Conservation (phyloP, 2,797 vertebrate species). For the Poecilia wingei region DNA sequence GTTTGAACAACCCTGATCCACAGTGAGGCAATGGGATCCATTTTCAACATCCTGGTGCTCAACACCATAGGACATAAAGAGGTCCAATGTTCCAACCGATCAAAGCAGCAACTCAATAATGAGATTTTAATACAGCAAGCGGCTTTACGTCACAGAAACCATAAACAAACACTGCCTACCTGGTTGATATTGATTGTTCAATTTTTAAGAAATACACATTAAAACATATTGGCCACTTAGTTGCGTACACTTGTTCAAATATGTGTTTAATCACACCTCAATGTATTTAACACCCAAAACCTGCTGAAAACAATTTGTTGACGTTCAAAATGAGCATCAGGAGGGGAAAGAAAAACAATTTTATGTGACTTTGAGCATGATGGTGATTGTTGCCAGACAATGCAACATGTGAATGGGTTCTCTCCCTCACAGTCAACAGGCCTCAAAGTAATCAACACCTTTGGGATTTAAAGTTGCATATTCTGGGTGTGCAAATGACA, state of each 20-base stretch:
- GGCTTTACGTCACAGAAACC: background rate
- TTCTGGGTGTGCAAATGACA: background rate
- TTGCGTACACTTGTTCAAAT: background rate
- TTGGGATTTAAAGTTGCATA: background rate
- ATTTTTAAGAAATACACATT: background rate
- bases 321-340: background rate
- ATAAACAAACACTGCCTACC: background rate
- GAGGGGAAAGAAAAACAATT: background rate
- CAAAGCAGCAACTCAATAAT: background rate
- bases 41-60: background rate
- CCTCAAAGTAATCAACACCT: background rate
- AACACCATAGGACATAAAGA: background rate
- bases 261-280: background rate
- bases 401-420: background rate
- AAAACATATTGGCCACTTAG: background rate
- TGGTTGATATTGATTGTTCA: background rate
- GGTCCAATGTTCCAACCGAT: background rate
- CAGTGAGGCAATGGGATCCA: background rate
- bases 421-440: background rate
- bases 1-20: conserved; percentile 9
- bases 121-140: background rate
- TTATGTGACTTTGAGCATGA: background rate
- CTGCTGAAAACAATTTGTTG: background rate
- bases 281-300: background rate
- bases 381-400: background rate